A percentile compares a stretch with the other conserved stretches of the same genome.
Evolutionary conservation across 2,113 vertebrate genomes (phyloP).

Genomic region (Anoplopoma fimbria): DNA sequence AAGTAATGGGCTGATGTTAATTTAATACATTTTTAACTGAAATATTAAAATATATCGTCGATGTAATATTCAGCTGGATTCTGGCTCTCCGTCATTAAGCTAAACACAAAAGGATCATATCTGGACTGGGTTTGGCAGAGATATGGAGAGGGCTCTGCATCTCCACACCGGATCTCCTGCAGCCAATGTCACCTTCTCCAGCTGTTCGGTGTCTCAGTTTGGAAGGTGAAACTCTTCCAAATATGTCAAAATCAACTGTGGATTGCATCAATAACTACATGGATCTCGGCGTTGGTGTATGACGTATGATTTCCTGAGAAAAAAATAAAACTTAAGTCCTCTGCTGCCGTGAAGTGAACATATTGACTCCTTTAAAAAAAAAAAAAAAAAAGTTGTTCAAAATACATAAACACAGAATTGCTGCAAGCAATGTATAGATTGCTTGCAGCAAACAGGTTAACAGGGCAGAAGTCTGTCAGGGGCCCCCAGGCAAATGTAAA

Average conservation of each 20-base stretch:
- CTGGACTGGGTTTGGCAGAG: neutral
- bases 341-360: too few relatives aligned
- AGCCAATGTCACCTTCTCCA: conserved; percentile 31
- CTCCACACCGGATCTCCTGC: conserved; percentile 7
- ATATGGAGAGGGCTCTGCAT: neutral
- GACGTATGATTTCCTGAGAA: neutral
- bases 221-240: neutral
- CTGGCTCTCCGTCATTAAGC: neutral
- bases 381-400: too few relatives aligned
- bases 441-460: too few relatives aligned
- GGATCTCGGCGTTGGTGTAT: neutral
- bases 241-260: neutral
- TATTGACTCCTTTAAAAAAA: too few relatives aligned
- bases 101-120: neutral
- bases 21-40: too few relatives aligned
- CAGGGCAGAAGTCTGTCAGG: too few relatives aligned
- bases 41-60: too few relatives aligned
- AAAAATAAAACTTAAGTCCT: too few relatives aligned
- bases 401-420: too few relatives aligned
- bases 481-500: too few relatives aligned
- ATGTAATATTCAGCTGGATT: neutral
- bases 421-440: too few relatives aligned
- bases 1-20: too few relatives aligned
- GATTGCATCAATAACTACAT: neutral
- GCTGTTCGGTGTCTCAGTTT: neutral